A percentile compares a stretch with the other conserved stretches of the same genome.
Evolutionary conservation across 2,113 vertebrate species (phyloP).

Genomic region (Microcebus jonahi): DNA sequence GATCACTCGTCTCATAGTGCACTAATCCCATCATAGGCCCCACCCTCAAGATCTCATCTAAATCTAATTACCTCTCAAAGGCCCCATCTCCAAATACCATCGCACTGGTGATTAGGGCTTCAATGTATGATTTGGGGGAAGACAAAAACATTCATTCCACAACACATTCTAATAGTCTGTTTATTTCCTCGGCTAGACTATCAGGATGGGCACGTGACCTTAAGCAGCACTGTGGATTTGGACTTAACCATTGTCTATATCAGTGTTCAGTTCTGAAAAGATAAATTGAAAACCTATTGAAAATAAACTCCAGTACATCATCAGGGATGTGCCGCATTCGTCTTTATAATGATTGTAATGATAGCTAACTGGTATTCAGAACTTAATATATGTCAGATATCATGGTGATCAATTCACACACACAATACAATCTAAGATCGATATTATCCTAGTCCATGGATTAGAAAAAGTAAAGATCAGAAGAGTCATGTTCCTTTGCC

Average conservation of each 20-base stretch:
- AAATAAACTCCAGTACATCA: background rate
- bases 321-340: background rate
- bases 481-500: background rate
- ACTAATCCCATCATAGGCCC: background rate
- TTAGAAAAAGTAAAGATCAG: background rate
- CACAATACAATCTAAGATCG: background rate
- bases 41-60: background rate
- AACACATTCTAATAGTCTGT: background rate
- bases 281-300: background rate
- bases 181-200: background rate
- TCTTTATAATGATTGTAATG: constrained; percentile 14
- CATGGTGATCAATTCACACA: background rate
- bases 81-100: background rate
- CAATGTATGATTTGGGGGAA: background rate
- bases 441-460: background rate
- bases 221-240: background rate
- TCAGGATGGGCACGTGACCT: background rate
- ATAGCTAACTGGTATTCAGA: background rate
- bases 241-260: background rate
- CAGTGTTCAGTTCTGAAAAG: background rate
- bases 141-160: background rate
- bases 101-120: background rate
- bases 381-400: background rate
- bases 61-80: background rate
- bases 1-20: background rate